These are phyloP conservation scores for Argyrosomus japonicus DNA, from an alignment of 2,113 vertebrate species.

Conservation along the genomic window DNA sequence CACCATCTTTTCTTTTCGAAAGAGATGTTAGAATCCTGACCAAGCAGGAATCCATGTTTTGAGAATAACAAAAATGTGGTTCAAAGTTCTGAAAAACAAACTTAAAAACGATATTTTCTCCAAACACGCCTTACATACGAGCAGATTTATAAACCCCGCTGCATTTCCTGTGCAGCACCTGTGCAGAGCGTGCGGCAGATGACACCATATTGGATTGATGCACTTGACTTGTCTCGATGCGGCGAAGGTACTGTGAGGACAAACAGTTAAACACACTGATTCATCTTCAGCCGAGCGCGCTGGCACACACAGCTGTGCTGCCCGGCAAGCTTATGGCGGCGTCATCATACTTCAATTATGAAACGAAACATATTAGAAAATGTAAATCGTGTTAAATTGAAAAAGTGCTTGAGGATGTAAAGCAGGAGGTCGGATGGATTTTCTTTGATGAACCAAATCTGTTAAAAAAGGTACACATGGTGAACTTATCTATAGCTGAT, in stretches of 20 bases:
- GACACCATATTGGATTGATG: slow-evolving; percentile 91
- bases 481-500: background rate
- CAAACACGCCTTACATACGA: background rate
- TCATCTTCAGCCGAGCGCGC: slow-evolving; percentile 77
- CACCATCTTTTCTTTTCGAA: background rate
- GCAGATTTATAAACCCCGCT: slow-evolving; percentile 22
- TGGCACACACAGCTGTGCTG: slow-evolving; percentile 76
- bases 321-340: slow-evolving; percentile 71
- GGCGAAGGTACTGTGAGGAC: slow-evolving; percentile 84
- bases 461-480: background rate
- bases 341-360: slow-evolving; percentile 84
- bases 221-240: slow-evolving; percentile 87
- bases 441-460: slow-evolving; percentile 19
- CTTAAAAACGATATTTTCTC: background rate
- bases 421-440: slow-evolving; percentile 27
- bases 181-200: slow-evolving; percentile 86
- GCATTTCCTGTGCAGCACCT: slow-evolving; percentile 82
- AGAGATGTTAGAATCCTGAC: background rate
- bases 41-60: background rate
- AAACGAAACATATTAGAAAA: slow-evolving; percentile 67
- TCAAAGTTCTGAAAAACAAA: background rate
- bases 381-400: slow-evolving; percentile 64
- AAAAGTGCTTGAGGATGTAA: slow-evolving; percentile 51
- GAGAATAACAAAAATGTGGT: background rate
- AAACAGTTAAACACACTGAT: slow-evolving; percentile 79